Base-by-base conservation (phyloP, 2,113 vertebrate genomes). In the Lutjanus erythropterus region DNA sequence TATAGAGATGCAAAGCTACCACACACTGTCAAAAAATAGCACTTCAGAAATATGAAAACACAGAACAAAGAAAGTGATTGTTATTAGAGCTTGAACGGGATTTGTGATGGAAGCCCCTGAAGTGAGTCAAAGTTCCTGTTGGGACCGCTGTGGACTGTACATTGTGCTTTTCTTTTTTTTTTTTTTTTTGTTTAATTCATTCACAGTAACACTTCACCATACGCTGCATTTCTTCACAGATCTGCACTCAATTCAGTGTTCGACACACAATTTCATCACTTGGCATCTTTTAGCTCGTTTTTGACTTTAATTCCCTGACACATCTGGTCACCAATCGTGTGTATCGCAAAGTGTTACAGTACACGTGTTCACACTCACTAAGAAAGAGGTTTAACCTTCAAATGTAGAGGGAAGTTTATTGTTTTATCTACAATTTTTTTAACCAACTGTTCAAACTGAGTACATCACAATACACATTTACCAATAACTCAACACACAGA, bases 1-100 rank as follows among this genome's bases (percentile, higher is more conserved):
- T 95, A 89, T 47, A 96, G 95, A 96, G 96, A 97, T 95, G 96
- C 96, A 96, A 97, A 96, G 96, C 96, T 97, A 97, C 96, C 96
- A 97, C 96, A 97, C 96, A 96, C 92, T 91, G 93, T 93, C 96
- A 95, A 95, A 79, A 59, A 96, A 96, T 95, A 97, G 96, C 96
- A 97, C 96, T 97, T 97, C 93, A 87, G 94, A 96, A n/a, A 96
- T 96, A 96, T 95, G 96, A 95, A 95, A 95, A 95, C 58, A 95
- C 37, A 86, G 50, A 89, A 83, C 16, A 88, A 76, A 89, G 52
- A 66, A 89, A 49, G 81, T 91, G 90, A 93, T 89, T 88, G 90
- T 97, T 96, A 95, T 97, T 96, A 95, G 96, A 95, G 96, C 94
- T 66, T 94, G 95, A 95, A 96, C 86, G 92, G 95, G 95, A 95